phyloP scores from a whole-genome alignment of 2,888 invertebrate species.

The Tiliacea citrago region DNA sequence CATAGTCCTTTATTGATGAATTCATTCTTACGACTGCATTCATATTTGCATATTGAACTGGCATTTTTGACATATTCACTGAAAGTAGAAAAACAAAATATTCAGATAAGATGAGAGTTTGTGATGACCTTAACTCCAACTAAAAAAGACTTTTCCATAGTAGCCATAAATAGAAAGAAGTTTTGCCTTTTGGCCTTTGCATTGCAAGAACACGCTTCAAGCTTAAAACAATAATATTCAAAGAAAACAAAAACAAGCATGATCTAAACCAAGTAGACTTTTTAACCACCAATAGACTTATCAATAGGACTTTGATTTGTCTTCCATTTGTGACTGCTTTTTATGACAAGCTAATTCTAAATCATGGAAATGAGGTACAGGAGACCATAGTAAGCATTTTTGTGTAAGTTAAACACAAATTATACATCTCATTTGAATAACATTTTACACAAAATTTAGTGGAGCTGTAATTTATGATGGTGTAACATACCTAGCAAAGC shows the following conservation, averaged over 20 bases:
- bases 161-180: neutral
- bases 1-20: conserved; percentile 96
- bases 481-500: neutral
- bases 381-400: neutral
- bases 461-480: neutral
- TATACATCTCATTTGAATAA: neutral
- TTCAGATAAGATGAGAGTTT: neutral
- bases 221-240: neutral
- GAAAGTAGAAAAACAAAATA: conserved; percentile 86
- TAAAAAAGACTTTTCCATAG: neutral
- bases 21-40: conserved; percentile 94
- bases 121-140: neutral
- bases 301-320: neutral
- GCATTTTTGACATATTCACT: conserved; percentile 95
- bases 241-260: neutral
- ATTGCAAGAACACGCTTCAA: neutral
- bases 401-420: neutral
- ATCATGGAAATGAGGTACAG: neutral
- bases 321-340: neutral
- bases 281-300: conserved; percentile 7
- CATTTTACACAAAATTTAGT: neutral
- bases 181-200: neutral
- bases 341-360: neutral
- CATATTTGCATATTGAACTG: conserved; percentile 94
- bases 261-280: neutral